A percentile compares a stretch with the other conserved stretches of the same genome.
These are phyloP conservation scores for Pterophyllum scalare DNA, from an alignment of 2,113 vertebrate species.

Conservation along the genomic window DNA sequence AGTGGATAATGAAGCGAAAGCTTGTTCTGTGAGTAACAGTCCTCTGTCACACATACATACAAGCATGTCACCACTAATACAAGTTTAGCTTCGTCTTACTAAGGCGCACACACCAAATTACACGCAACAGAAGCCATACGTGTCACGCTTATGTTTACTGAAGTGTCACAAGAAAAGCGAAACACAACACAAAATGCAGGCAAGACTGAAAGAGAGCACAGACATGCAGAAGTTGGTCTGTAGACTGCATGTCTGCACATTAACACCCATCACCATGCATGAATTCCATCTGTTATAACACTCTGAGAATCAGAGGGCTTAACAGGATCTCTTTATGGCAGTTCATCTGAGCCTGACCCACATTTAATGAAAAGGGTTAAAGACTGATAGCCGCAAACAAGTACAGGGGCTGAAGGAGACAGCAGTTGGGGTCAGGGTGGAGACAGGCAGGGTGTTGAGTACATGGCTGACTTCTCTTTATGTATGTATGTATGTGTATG, in stretches of 20 bases:
- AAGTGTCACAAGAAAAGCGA: conserved; percentile 29
- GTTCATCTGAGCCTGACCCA: conserved; percentile 36
- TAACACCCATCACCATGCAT: conserved; percentile 44
- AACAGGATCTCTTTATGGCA: conserved; percentile 13
- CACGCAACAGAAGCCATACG: conserved; percentile 43
- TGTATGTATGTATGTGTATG: neutral
- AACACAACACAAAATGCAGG: conserved; percentile 35
- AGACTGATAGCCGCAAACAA: neutral
- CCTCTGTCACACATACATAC: conserved; percentile 37
- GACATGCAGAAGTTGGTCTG: conserved; percentile 22
- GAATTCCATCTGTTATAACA: conserved; percentile 54
- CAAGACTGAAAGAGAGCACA: conserved; percentile 42
- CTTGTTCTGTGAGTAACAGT: conserved; percentile 51
- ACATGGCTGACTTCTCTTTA: conserved; percentile 34
- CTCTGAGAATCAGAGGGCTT: conserved; percentile 21
- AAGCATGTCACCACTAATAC: conserved; percentile 10
- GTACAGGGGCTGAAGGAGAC: neutral
- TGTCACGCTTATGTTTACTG: conserved; percentile 56
- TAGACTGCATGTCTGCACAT: conserved; percentile 59
- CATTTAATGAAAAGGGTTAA: conserved; percentile 36
- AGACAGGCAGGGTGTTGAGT: conserved; percentile 32
- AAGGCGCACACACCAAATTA: neutral
- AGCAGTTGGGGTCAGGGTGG: conserved; percentile 26
- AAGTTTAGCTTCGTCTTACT: conserved; percentile 5
- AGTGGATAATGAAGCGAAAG: conserved; percentile 34